Percentiles rank a stretch among this genome's conserved stretches.
Conservation (phyloP, 2,113 vertebrate species). For the Echinops telfairi region DNA sequence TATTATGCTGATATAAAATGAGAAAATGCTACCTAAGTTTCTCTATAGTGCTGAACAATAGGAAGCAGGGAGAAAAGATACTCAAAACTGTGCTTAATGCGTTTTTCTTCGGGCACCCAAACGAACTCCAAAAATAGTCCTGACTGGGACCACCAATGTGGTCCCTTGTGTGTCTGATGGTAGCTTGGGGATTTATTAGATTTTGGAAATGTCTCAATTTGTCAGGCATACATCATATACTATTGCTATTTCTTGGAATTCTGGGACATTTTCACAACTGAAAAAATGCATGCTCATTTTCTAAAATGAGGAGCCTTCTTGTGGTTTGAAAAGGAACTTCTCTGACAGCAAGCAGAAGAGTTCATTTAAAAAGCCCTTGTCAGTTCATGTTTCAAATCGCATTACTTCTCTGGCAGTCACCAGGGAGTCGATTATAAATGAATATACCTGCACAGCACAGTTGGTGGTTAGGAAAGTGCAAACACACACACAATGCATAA, state of each 20-base stretch:
- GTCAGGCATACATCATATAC: not conserved
- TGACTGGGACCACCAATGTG: constrained; percentile 4
- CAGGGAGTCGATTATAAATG: not conserved
- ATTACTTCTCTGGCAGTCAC: not conserved
- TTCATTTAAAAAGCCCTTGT: constrained; percentile 38
- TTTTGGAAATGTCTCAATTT: constrained; percentile 49
- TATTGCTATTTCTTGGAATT: not conserved
- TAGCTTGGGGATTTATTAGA: constrained; percentile 12
- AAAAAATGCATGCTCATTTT: not conserved
- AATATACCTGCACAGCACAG: not conserved
- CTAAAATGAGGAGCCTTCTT: not conserved
- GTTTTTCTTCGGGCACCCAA: not conserved
- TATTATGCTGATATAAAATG: not conserved
- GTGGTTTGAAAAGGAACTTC: not conserved
- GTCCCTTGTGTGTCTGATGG: not conserved
- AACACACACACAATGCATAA: not conserved
- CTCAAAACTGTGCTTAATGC: not conserved
- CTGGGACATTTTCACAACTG: constrained; percentile 12
- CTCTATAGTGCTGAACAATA: not conserved
- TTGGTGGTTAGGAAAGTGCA: not conserved
- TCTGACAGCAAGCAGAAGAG: not conserved
- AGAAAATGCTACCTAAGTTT: not conserved
- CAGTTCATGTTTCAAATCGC: not conserved
- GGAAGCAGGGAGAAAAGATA: constrained; percentile 5
- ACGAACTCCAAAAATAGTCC: constrained; percentile 24